Evolutionary conservation across 2,888 invertebrate genomes (phyloP).

Genomic region (Villa cingulata): DNA sequence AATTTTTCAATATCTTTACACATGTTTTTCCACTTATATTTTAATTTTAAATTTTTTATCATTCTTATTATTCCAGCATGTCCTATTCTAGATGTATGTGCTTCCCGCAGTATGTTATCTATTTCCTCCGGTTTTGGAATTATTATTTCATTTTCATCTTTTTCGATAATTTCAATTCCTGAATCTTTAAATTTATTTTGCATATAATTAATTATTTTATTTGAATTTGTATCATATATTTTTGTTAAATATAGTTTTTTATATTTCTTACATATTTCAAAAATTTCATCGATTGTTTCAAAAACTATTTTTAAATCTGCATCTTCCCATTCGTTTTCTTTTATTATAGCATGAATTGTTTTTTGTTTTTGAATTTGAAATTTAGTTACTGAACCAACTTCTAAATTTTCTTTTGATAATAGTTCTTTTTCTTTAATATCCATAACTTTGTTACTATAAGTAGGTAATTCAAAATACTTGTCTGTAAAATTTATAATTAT

Average conservation of each 20-base stretch:
- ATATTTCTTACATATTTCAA: background rate
- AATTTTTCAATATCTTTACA: background rate
- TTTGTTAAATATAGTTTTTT: background rate
- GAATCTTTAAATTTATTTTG: background rate
- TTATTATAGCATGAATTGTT: constrained; percentile 2
- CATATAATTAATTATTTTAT: background rate
- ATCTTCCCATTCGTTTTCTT: constrained; percentile 6
- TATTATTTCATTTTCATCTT: constrained; percentile 3
- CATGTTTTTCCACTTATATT: background rate
- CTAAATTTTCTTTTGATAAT: constrained; percentile 5
- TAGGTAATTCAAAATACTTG: background rate
- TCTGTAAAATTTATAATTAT: background rate
- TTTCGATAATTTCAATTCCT: background rate
- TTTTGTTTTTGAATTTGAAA: constrained; percentile 5
- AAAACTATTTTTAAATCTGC: background rate
- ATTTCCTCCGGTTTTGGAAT: background rate
- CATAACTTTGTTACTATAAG: background rate
- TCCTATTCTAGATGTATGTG: background rate
- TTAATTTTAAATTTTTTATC: background rate
- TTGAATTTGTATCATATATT: background rate
- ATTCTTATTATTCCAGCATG: background rate
- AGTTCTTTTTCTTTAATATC: background rate
- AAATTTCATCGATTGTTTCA: background rate
- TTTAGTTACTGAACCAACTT: constrained; percentile 1
- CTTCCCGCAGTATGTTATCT: background rate